These are phyloP conservation scores for Saccopteryx bilineata DNA, from an alignment of 2,113 vertebrate genomes.

Conservation along the genomic window DNA sequence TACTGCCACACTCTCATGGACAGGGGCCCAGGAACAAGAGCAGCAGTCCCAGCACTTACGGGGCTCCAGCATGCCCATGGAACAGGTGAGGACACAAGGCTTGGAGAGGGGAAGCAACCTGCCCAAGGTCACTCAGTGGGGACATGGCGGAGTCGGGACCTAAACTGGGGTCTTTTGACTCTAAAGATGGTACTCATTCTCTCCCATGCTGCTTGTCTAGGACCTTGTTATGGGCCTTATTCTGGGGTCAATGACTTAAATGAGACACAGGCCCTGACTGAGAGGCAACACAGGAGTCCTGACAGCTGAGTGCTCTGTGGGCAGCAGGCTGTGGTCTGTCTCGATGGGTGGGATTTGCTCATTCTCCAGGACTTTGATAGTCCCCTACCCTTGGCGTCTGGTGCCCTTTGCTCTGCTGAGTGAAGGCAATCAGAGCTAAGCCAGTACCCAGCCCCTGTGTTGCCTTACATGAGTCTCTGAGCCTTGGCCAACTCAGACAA, in stretches of 20 bases:
- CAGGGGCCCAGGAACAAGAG: accelerated
- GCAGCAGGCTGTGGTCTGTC: background rate
- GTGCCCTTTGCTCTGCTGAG: background rate
- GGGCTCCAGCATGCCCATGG: background rate
- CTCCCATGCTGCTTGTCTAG: background rate
- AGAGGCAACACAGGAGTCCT: background rate
- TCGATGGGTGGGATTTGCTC: background rate
- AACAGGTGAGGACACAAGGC: background rate
- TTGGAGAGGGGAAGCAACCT: background rate
- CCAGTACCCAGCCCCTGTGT: background rate
- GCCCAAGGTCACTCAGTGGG: background rate
- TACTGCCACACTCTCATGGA: background rate
- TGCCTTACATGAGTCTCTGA: background rate
- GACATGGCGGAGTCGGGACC: background rate
- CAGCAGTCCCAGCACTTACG: accelerated
- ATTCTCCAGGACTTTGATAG: background rate
- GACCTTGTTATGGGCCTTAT: background rate
- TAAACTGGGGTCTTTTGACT: background rate
- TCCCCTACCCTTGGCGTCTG: background rate
- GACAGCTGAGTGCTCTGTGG: background rate
- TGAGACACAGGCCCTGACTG: background rate
- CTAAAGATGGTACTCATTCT: background rate
- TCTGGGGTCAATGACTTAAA: background rate
- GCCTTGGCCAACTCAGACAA: background rate
- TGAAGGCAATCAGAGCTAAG: background rate